Conservation (phyloP, 64 coral and sea anemone genomes). For the Hydrozoanthus tunicans region DNA sequence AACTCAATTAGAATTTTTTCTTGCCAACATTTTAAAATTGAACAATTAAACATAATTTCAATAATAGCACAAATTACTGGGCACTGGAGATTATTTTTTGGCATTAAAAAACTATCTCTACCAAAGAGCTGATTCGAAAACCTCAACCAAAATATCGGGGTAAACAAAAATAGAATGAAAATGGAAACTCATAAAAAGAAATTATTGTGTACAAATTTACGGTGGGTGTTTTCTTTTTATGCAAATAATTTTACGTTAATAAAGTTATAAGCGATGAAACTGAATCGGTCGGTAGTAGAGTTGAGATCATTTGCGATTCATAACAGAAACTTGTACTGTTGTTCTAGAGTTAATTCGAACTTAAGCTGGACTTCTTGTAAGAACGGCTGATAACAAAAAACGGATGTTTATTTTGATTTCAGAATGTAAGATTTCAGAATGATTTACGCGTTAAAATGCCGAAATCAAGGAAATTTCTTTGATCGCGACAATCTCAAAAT, state of each 20-base stretch:
- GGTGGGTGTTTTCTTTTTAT: background rate
- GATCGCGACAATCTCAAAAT: background rate
- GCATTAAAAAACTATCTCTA: background rate
- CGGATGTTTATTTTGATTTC: background rate
- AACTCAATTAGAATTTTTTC: constrained; percentile 33
- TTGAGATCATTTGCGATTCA: background rate
- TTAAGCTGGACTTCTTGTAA: background rate
- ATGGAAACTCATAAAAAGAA: background rate
- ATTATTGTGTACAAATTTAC: background rate
- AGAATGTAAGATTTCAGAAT: background rate
- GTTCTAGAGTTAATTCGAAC: too few species aligned
- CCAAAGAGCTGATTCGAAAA: background rate
- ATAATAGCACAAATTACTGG: constrained; percentile 31
- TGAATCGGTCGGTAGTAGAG: background rate
- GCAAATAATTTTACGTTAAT: background rate
- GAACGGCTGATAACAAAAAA: background rate
- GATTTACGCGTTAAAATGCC: background rate
- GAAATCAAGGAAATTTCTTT: background rate
- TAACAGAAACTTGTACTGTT: too few species aligned
- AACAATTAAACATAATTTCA: constrained; percentile 40
- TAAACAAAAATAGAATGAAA: background rate
- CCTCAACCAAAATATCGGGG: background rate
- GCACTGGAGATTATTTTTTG: background rate
- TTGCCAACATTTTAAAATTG: constrained; percentile 40
- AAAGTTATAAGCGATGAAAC: background rate